Evolutionary conservation across 2,113 vertebrate species (phyloP).

Genomic region (Apaloderma vittatum): DNA sequence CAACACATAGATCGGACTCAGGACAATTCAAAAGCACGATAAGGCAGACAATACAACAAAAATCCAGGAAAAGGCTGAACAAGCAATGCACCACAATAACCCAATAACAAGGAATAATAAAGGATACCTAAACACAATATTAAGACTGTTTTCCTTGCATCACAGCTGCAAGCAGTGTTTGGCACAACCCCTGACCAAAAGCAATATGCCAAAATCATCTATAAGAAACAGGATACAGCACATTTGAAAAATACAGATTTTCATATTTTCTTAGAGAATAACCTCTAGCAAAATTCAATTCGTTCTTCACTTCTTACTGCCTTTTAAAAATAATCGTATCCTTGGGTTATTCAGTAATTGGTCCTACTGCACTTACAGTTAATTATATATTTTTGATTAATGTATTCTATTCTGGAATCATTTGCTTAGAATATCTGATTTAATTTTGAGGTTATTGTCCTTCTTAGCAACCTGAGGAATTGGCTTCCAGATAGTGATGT

Average conservation of each 20-base stretch:
- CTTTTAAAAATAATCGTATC: constrained; percentile 58
- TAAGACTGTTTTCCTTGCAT: no score
- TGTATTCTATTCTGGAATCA: constrained; percentile 33
- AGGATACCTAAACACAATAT: no score
- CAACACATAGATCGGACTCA: no score
- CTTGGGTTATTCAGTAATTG: constrained; percentile 48
- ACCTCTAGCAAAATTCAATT: constrained; percentile 51
- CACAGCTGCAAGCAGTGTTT: not conserved
- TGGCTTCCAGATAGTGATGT: not conserved
- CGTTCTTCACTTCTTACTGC: constrained; percentile 30
- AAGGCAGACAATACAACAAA: no score
- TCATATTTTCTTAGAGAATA: not conserved
- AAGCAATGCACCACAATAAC: no score
- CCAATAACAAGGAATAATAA: no score
- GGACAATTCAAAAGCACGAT: no score
- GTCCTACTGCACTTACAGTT: constrained; percentile 40
- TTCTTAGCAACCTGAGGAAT: constrained; percentile 1
- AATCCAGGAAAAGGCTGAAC: no score
- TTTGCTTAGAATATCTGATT: constrained; percentile 56
- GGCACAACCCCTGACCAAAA: not conserved
- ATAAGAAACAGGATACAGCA: not conserved
- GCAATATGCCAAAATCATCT: not conserved
- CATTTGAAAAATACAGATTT: not conserved
- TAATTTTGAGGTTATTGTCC: constrained; percentile 53
- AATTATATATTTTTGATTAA: constrained; percentile 62